Base-by-base conservation (phyloP, 2,113 vertebrate genomes). In the Penelope pileata region DNA sequence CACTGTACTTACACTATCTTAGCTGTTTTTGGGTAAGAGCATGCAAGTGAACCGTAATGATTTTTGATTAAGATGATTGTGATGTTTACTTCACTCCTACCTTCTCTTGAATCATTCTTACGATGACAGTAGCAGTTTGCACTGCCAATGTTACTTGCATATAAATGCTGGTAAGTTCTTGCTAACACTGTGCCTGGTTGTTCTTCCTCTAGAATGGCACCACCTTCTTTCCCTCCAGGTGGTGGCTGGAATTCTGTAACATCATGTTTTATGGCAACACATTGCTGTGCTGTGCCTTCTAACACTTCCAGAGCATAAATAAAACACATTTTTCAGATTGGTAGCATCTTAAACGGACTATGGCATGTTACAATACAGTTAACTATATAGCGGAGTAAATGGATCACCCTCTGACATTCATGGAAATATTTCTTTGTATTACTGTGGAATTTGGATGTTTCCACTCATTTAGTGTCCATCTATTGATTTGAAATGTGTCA, bases 301-400 rank as follows among this genome's bases (percentile, higher is more conserved):
- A 9, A 98, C 94, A 16, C 98, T 98, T 16, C 99, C 98, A 0
- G 98, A 99, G 53, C 97, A 98, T 75, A 98, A 98, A 90, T 99
- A 60, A 99, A 99, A 79, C 98, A 98, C 58, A 98, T 99, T 93
- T 99, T 99, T 95, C 98, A 98, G 97, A 98, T 98, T 64, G 98
- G 96, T 84, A 69, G 38, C 13, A 19, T 26, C 51, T 58, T 30
- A 21, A 85, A 56, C 30, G 10, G 19, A 54, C 7, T 40, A 23
- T 60, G 73, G 27, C 32, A 38, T 45, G 36, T 9, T 43, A 19
- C 9, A n/a, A 26, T 64, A 26, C 32, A 70, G 16, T 67, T 47
- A 53, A 56, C 10, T 43, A 38, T 34, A 54, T 59, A 51, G 38
- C 62, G 34, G 47, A 45, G 63, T 40, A 24, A 36, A n/a, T 29